Evolutionary conservation across 2,888 invertebrate genomes (phyloP), one percentile per base, ranked within the genome.

Genomic region (Gisinianus flammeolus): DNA sequence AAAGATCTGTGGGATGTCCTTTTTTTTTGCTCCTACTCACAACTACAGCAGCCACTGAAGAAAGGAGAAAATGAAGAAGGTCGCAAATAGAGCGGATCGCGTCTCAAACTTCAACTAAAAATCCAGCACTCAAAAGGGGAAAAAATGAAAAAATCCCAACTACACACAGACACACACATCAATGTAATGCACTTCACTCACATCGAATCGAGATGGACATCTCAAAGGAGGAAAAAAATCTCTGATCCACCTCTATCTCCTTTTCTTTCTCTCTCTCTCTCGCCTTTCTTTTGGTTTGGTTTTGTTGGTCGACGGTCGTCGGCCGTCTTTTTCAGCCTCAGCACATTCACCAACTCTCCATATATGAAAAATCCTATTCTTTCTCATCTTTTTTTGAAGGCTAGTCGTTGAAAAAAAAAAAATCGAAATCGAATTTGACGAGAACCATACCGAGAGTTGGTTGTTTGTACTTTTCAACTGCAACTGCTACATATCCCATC

Each of bases 1-100:
- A 58, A 58, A 58, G 58, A 58, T 31, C 64, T 44, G 64, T 62
- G 71, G 71, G 64, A 58, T 52, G 70, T 71, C 71, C 52, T 62
- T 52, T 71, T 77, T 64, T 69, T 31, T 58, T 62, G 26, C 66
- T 52, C 67, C 54, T 35, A 24, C 52, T 70, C 70, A 52, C 16
- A 44, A 52, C 28, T 33, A 19, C 4, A 1, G 31, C n/a, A 69
- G 2, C 22, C 44, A 64, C 35, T 66, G 66, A 35, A 62, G 28
- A 52, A 69, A 69, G 44, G 28, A 71, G 69, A 71, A 71, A 69
- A 77, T 71, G 77, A 77, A 74, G 73, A 66, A 77, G 77, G 77
- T 77, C 71, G 71, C 77, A 77, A 77, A 71, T 77, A 77, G 77
- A 77, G 77, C 77, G 66, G 62, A 71, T 64, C 64, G 22, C 58